phyloP scores from a whole-genome alignment of 2,113 vertebrate species.

The Emydocephalus ijimae region DNA sequence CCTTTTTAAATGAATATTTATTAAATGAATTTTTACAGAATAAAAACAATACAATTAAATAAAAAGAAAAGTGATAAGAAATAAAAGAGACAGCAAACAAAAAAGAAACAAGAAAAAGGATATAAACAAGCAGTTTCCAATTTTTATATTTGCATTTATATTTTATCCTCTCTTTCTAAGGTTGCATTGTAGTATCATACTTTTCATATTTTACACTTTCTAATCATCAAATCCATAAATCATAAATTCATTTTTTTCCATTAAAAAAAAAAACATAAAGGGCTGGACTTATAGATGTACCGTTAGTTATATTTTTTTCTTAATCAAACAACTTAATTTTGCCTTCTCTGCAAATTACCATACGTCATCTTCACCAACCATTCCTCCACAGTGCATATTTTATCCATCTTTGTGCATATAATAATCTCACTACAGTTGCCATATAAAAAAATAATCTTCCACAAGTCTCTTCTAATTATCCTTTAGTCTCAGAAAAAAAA shows the following conservation, averaged over 20 bases:
- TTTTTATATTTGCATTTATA: neutral
- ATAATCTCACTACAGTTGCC: neutral
- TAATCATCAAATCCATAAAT: neutral
- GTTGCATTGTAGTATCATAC: neutral
- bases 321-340: neutral
- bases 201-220: neutral
- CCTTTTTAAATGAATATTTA: neutral
- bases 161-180: neutral
- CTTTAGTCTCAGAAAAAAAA: neutral
- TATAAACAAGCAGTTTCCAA: neutral
- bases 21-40: neutral
- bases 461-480: neutral
- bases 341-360: neutral
- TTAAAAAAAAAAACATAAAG: neutral
- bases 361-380: neutral
- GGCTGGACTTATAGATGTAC: neutral
- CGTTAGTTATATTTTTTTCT: neutral
- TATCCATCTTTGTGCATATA: neutral
- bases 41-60: neutral
- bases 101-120: neutral
- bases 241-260: neutral
- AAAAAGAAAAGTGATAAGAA: neutral
- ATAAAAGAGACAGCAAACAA: neutral
- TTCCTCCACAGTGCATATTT: neutral
- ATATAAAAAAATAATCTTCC: neutral